Conservation (phyloP, 2,113 vertebrate species). For the Arothron firmamentum region DNA sequence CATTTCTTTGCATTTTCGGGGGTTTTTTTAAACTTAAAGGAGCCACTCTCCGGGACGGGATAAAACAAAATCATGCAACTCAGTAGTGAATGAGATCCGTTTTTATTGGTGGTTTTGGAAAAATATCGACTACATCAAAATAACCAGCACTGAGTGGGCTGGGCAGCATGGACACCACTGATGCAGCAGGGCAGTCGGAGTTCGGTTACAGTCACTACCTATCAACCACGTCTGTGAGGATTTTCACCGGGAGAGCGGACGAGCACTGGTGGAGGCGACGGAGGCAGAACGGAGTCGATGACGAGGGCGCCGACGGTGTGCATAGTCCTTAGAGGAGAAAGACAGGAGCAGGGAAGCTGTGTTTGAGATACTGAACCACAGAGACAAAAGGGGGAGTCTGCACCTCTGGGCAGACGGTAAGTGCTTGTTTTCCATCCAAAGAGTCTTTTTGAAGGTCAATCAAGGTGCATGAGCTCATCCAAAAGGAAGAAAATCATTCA, state of each 20-base stretch:
- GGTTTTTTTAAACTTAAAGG: slow-evolving; percentile 2
- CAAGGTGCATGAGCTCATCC: slow-evolving; percentile 51
- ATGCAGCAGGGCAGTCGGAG: slow-evolving; percentile 69
- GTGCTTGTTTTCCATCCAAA: slow-evolving; percentile 31
- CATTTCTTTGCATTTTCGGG: neutral
- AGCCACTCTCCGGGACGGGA: neutral
- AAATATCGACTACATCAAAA: slow-evolving; percentile 74
- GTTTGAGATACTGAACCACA: slow-evolving; percentile 36
- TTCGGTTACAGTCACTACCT: slow-evolving; percentile 68
- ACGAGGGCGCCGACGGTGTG: slow-evolving; percentile 51
- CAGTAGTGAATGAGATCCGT: slow-evolving; percentile 69
- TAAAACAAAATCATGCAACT: neutral
- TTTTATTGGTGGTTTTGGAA: slow-evolving; percentile 73
- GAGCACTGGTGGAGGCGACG: slow-evolving; percentile 58
- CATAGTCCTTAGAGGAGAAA: slow-evolving; percentile 52
- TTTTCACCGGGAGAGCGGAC: slow-evolving; percentile 62
- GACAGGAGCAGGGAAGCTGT: slow-evolving; percentile 26
- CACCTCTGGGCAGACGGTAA: slow-evolving; percentile 32
- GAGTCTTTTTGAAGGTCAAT: slow-evolving; percentile 56
- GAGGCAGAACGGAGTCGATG: slow-evolving; percentile 56
- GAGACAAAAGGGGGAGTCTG: slow-evolving; percentile 32
- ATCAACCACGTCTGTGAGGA: slow-evolving; percentile 67
- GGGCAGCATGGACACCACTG: slow-evolving; percentile 67
- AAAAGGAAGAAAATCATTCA: slow-evolving; percentile 66
- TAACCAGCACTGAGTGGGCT: slow-evolving; percentile 62